Evolutionary conservation across 2,113 vertebrate genomes (phyloP).

Genomic region (Crypturellus undulatus): DNA sequence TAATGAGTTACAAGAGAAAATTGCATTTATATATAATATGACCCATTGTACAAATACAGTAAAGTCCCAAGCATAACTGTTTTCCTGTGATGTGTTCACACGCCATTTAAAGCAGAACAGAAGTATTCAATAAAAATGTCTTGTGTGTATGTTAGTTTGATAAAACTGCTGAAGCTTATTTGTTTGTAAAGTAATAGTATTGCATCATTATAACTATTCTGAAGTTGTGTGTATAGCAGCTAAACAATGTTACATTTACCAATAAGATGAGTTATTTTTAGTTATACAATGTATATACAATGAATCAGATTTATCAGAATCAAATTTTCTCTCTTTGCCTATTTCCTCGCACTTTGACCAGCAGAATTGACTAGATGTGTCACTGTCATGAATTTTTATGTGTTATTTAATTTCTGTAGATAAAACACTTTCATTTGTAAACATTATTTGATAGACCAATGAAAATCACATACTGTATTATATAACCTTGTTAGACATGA

Average conservation of each 20-base stretch:
- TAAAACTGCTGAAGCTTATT: background rate
- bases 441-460: background rate
- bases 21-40: background rate
- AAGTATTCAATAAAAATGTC: background rate
- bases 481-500: background rate
- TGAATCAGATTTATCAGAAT: background rate
- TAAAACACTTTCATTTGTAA: background rate
- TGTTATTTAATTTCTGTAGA: background rate
- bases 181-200: background rate
- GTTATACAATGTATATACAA: no score
- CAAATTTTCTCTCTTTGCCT: background rate
- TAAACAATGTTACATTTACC: background rate
- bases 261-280: background rate
- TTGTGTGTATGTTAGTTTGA: background rate
- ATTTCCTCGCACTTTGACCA: background rate
- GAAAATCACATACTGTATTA: background rate
- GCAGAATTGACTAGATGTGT: background rate
- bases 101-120: background rate
- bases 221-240: background rate
- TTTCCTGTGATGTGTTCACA: constrained; percentile 10
- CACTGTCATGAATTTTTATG: background rate
- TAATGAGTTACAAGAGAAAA: constrained; percentile 15
- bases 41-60: background rate
- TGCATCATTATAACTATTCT: background rate
- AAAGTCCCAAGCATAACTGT: background rate